Evolutionary conservation across 2,888 invertebrate species (phyloP), one percentile per base, ranked within the genome.

Genomic region (Pilophorus perplexus): DNA sequence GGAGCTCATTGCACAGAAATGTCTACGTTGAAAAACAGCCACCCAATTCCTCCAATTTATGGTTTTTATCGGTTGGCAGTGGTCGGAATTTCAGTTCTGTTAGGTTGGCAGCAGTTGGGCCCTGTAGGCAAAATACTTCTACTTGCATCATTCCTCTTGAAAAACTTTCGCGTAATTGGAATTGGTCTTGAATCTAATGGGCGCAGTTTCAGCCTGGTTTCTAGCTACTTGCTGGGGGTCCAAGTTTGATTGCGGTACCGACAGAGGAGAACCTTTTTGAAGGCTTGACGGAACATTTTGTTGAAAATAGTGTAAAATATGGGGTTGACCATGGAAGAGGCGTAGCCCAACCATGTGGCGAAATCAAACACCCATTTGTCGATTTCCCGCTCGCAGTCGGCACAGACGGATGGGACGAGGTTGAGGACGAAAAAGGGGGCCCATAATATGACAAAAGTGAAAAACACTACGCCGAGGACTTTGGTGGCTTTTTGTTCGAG

Each of bases 301-400:
- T 95, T 95, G 79, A 95, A 95, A 74, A 94, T 92, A 22, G 95
- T 95, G 77, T 95, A 95, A 79, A 95, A 94, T 74, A 95, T 90
- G 1, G 95, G 95, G 79, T 95, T 95, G 28, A 95, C 91, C 86
- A 93, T 93, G 12, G 93, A 93, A 75, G 93, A 93, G 64, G 93
- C 89, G 76, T 94, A 95, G 18, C 95, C 95, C 69, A 95, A 80
- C 95, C 95, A 95, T 50, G 93, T 85, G 66, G 90, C 93, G 69
- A 90, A 83, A 75, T 92, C 91, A 74, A 90, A 87, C 46, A 93
- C 87, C 82, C 90, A 88, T 71, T 82, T 84, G 60, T 89, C 83
- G 57, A 90, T 85, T 66, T 85, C 81, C 38, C 84, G 82, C 74
- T 90, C 90, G 74, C 93, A 93, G 71, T 87, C 84, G 6, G 84